Evolutionary conservation across 2,888 invertebrate species (phyloP).

Genomic region (Amphipyra tragopoginis): DNA sequence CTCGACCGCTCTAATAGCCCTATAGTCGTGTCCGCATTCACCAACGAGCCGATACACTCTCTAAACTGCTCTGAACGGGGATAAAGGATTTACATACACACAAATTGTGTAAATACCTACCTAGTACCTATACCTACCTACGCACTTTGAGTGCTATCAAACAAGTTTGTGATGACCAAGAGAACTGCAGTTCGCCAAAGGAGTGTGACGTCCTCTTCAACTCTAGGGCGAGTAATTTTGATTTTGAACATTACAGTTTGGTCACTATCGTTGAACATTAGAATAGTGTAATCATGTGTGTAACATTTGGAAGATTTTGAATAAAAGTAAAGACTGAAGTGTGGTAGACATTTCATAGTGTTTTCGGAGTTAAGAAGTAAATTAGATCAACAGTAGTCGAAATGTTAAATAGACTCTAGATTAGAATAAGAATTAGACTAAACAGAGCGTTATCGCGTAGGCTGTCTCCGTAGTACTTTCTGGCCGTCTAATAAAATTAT

Average conservation of each 20-base stretch:
- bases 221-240: constrained; percentile 88
- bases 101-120: constrained; percentile 62
- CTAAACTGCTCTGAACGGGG: constrained; percentile 67
- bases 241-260: constrained; percentile 83
- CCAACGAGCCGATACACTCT: constrained; percentile 54
- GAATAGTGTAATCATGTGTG: constrained; percentile 78
- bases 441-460: constrained; percentile 68
- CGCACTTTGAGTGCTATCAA: constrained; percentile 62
- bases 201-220: constrained; percentile 80
- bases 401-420: constrained; percentile 76
- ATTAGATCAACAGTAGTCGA: constrained; percentile 77
- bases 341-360: constrained; percentile 81
- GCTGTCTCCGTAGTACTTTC: constrained; percentile 78
- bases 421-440: constrained; percentile 80
- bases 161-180: constrained; percentile 80
- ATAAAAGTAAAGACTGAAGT: constrained; percentile 71
- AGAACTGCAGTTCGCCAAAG: constrained; percentile 79
- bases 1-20: constrained; percentile 56
- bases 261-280: constrained; percentile 77
- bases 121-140: constrained; percentile 48
- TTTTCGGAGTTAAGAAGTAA: constrained; percentile 71
- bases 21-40: constrained; percentile 56
- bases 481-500: constrained; percentile 74
- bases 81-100: constrained; percentile 75
- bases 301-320: constrained; percentile 71